phyloP scores from a whole-genome alignment of 2,888 invertebrate species.

The Argynnis bischoffii region DNA sequence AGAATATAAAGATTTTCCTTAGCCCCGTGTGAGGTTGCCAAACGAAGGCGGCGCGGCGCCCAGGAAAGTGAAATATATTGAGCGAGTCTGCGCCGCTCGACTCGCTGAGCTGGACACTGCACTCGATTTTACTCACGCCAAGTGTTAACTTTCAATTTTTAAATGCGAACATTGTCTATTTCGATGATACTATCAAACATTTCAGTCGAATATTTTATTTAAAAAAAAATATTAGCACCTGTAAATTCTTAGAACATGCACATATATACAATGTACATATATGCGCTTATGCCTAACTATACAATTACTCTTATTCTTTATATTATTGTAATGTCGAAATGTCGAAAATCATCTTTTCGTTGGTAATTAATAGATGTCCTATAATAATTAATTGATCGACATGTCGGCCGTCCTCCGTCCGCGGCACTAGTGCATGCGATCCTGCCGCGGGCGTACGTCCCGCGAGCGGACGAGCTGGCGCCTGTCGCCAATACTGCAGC shows the following conservation, averaged over 20 bases:
- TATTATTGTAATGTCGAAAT: too few species aligned
- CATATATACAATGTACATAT: too few species aligned
- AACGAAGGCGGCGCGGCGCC: conserved; percentile 14
- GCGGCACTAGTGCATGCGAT: not conserved
- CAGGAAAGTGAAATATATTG: conserved; percentile 17
- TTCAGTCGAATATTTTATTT: not conserved
- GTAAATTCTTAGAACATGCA: too few species aligned
- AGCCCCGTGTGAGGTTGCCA: not conserved
- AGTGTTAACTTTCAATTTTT: not conserved
- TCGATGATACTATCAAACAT: not conserved
- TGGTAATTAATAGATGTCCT: too few species aligned
- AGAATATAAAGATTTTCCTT: not conserved
- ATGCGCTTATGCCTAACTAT: too few species aligned
- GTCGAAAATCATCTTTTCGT: too few species aligned
- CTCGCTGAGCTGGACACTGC: not conserved
- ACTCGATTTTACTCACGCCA: conserved; percentile 2
- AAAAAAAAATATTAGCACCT: too few species aligned
- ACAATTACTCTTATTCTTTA: too few species aligned
- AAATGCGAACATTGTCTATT: not conserved
- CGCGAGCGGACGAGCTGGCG: conserved; percentile 14
- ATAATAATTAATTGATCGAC: not conserved
- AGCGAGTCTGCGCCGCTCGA: conserved; percentile 18
- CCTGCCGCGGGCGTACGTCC: not conserved
- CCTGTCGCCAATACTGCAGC: conserved; percentile 25
- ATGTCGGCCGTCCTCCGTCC: not conserved